A percentile compares a stretch with the other conserved stretches of the same genome.
These are phyloP conservation scores for Xylota segnis DNA, from an alignment of 2,888 invertebrate species.

Conservation along the genomic window DNA sequence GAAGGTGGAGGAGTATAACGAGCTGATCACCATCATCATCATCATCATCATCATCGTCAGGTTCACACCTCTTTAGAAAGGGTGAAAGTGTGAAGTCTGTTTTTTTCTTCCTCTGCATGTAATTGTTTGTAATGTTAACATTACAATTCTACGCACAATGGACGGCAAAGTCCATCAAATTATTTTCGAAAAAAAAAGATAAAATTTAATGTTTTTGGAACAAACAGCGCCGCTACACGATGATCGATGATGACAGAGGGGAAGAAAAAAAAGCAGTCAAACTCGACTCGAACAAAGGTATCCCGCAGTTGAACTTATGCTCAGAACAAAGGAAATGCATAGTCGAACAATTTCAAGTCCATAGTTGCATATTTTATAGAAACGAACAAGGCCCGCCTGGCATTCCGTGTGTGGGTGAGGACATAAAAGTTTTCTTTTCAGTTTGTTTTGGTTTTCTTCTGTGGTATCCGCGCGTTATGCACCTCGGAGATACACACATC, in stretches of 20 bases:
- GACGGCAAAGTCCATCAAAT: slow-evolving; percentile 26
- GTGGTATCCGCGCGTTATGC: background rate
- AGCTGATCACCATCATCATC: slow-evolving; percentile 13
- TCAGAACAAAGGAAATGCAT: slow-evolving; percentile 47
- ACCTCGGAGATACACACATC: slow-evolving; percentile 15
- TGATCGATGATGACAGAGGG: slow-evolving; percentile 67
- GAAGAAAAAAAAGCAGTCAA: slow-evolving; percentile 10
- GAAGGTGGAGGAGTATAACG: slow-evolving; percentile 37
- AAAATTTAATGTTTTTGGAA: background rate
- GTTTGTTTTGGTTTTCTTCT: no score
- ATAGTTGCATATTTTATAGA: slow-evolving; percentile 45
- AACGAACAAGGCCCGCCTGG: slow-evolving; percentile 42
- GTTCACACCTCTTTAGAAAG: slow-evolving; percentile 58
- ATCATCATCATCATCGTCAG: slow-evolving; percentile 24
- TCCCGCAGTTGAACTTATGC: slow-evolving; percentile 23
- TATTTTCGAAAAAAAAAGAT: background rate
- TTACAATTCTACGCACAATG: slow-evolving; percentile 38
- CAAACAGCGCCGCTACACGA: slow-evolving; percentile 10
- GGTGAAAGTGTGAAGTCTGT: slow-evolving; percentile 69
- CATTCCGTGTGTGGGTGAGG: slow-evolving; percentile 51
- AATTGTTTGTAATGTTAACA: slow-evolving; percentile 68
- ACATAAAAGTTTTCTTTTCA: slow-evolving; percentile 44
- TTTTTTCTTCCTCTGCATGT: slow-evolving; percentile 27
- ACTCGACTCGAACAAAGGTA: slow-evolving; percentile 38
- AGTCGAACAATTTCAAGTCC: slow-evolving; percentile 36